Conservation (phyloP, 2,888 invertebrate genomes). For the Lamproptera curius region DNA sequence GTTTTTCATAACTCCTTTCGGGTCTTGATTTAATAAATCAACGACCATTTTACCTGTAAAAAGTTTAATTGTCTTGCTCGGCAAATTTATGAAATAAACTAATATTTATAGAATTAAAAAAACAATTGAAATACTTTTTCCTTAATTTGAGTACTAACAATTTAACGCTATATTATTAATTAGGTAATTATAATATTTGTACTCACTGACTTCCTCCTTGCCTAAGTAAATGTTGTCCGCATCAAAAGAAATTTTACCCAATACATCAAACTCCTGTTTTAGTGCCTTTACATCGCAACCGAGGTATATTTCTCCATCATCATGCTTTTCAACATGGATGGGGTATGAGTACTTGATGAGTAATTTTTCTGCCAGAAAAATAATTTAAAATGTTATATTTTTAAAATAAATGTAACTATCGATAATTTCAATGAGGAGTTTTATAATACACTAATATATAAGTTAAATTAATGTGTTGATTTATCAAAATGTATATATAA, state of each 20-base stretch:
- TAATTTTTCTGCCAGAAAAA: constrained; percentile 37
- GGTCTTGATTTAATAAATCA: constrained; percentile 39
- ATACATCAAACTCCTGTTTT: constrained; percentile 39
- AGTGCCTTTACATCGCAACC: constrained; percentile 34
- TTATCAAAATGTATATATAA: too few relatives aligned
- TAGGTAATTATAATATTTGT: too few relatives aligned
- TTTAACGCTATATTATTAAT: too few relatives aligned
- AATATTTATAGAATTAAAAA: too few relatives aligned
- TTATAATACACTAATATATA: too few relatives aligned
- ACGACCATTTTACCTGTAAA: constrained; percentile 38
- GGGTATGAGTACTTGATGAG: constrained; percentile 38
- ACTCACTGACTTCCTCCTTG: constrained; percentile 33
- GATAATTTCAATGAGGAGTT: too few relatives aligned
- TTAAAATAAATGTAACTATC: too few relatives aligned
- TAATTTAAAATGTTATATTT: not conserved
- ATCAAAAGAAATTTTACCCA: constrained; percentile 35
- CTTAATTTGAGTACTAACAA: too few relatives aligned
- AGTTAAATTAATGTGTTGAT: too few relatives aligned
- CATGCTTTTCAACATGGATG: constrained; percentile 31
- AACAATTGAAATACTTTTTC: too few relatives aligned
- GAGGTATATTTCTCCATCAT: constrained; percentile 44
- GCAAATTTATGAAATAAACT: too few relatives aligned
- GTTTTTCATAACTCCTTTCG: constrained; percentile 30
- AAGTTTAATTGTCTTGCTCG: not conserved
- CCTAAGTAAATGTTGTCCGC: constrained; percentile 28